Percentiles rank a stretch among this genome's conserved stretches.
These are phyloP conservation scores for Xenops minutus DNA, from an alignment of 2,797 vertebrate species.

Conservation along the genomic window DNA sequence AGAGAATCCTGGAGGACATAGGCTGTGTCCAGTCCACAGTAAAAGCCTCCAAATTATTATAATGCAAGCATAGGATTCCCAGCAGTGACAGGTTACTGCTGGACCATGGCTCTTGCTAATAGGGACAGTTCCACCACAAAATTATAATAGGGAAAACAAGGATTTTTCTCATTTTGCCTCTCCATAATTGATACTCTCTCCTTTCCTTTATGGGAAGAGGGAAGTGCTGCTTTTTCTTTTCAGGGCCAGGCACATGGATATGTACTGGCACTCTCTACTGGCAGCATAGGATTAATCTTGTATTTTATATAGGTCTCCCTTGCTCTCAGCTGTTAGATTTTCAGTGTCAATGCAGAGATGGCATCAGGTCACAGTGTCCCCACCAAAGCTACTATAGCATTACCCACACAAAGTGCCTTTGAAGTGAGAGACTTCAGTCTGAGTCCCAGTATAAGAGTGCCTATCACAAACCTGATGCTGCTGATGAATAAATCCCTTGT, in stretches of 20 bases:
- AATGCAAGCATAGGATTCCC: neutral
- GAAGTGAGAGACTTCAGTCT: neutral
- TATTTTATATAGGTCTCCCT: neutral
- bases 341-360: neutral
- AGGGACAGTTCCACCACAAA: neutral
- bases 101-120: neutral
- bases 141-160: neutral
- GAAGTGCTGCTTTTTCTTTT: neutral
- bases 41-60: neutral
- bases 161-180: neutral
- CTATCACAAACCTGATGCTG: neutral
- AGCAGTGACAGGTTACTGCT: neutral
- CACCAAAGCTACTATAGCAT: neutral
- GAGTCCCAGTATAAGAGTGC: fast-evolving
- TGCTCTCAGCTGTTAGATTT: neutral
- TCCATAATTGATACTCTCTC: neutral
- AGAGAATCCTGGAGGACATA: neutral
- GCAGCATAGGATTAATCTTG: neutral
- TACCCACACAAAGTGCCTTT: neutral
- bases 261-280: neutral
- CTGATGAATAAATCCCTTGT: fast-evolving
- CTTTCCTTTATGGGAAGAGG: neutral
- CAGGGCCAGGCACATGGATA: neutral
- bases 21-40: neutral
- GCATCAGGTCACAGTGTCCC: neutral